Base-by-base conservation (phyloP, 1,140 invertebrate species). In the Macrocentrus cingulum region DNA sequence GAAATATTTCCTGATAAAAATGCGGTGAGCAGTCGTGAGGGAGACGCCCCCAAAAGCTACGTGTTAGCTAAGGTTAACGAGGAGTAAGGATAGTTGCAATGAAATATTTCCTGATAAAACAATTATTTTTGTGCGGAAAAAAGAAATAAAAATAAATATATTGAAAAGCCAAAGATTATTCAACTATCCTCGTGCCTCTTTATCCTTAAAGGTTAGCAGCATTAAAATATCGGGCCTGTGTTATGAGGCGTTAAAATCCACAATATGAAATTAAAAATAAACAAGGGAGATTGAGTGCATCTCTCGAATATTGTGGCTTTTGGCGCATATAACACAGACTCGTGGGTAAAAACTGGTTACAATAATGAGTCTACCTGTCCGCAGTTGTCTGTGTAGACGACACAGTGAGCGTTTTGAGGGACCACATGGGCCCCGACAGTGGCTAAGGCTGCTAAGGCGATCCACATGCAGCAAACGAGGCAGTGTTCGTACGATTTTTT, bases 361-460 rank as follows among this genome's bases (percentile, higher is more conserved):
- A 80, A 80, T 80, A 80, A 80, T 80, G 78, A 82, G 80, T 83
- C 82, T 94, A 95, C 92, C 92, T 95, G 92, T 87, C 91, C 91
- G 84, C 91, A 91, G 80, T 91, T 90, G 84, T 94, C 92, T 85
- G 91, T 94, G 88, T 94, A 95, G 84, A 92, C 88, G 84, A 95
- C 91, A 86, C 89, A 92, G 82, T 90, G 88, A 84, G 90, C 90
- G 83, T 94, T 94, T 85, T 84, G 82, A 76, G 90, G 87, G 79
- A 91, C 84, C 83, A 80, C 75, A 81, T 77, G 78, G 76, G 77
- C 76, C 76, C 77, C 77, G 71, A 79, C 77, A 80, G 76, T 79
- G 78, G 78, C 77, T 79, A 79, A 80, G 78, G 78, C 78, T 80
- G 77, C 77, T 80, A 80, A 80, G 78, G 78, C 77, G 76, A 79